Evolutionary conservation across 2,888 invertebrate genomes (phyloP), one percentile per base, ranked within the genome.

Genomic region (Caenorhabditis sinica): DNA sequence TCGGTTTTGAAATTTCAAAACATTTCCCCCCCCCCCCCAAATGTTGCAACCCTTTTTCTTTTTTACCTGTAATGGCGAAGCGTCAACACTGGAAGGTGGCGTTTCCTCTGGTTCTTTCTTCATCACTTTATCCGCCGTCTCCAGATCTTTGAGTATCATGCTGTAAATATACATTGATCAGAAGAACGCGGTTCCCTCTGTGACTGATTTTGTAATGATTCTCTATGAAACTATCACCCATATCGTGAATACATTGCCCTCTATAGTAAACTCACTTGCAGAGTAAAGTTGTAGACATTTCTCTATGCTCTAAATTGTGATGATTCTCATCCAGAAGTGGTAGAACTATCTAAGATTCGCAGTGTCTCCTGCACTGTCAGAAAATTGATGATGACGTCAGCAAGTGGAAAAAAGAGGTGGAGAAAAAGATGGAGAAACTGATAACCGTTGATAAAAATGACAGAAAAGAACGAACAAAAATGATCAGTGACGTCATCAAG

Each of bases 131-230:
- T 92, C 92, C 51, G 87, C 90, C 17, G 91, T 92, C 80, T 92
- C 92, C 79, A 92, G 76, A 71, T 92, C 92, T 80, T 92, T 92
- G 72, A 92, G 86, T 63, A 92, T 92, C 91, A 92, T 92, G 60
- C 92, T 92, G 87, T 74, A 89, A 82, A 43, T 15, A 28, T 17
- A 25, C n/a, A 40, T 25, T 3, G n/a, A 58, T 71, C 33, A 56
- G 56, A 25, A 28, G n/a, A n/a, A n/a, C n/a, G n/a, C 20, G 13
- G 15, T 5, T 25, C 30, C 45, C 43, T 23, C 49, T 45, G 11
- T 56, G 49, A n/a, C 2, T 20, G n/a, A 58, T 56, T 30, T 33
- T 69, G n/a, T 53, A 20, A n/a, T 69, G 2, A 53, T 9, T 15
- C 40, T 36, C 51, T 40, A 49, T 20, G 43, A 60, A 51, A 36